Evolutionary conservation across 2,888 invertebrate species (phyloP).

Genomic region (Pasiphila rectangulata): DNA sequence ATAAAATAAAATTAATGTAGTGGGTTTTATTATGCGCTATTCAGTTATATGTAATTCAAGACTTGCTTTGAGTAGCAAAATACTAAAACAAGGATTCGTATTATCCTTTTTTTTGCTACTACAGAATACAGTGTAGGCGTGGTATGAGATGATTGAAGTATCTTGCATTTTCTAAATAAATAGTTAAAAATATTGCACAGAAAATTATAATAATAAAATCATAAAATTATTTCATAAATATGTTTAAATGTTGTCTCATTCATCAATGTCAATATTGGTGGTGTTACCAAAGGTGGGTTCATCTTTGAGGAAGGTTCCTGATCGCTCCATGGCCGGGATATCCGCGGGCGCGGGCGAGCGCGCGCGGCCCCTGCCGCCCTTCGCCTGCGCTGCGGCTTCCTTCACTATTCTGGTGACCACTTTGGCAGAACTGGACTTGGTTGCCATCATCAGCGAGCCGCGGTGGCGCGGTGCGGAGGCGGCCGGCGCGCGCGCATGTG

Average conservation of each 20-base stretch:
- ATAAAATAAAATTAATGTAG: too few relatives aligned
- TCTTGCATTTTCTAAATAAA: too few relatives aligned
- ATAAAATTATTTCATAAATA: too few relatives aligned
- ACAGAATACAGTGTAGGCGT: too few relatives aligned
- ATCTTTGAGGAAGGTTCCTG: slow-evolving; percentile 88
- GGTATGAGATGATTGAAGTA: too few relatives aligned
- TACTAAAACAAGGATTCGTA: too few relatives aligned
- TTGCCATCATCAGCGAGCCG: slow-evolving; percentile 77
- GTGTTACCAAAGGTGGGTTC: slow-evolving; percentile 82
- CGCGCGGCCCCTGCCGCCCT: slow-evolving; percentile 11
- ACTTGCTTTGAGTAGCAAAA: too few relatives aligned
- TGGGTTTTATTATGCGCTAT: too few relatives aligned
- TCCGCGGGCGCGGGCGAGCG: slow-evolving; percentile 30
- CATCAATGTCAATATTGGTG: slow-evolving; percentile 49
- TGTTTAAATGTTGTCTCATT: slow-evolving; percentile 28
- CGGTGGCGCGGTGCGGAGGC: slow-evolving; percentile 4
- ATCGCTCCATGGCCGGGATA: slow-evolving; percentile 78
- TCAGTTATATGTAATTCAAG: too few relatives aligned
- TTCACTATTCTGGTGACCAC: slow-evolving; percentile 66
- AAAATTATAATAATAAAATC: too few relatives aligned
- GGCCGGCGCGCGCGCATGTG: not conserved
- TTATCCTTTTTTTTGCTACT: too few relatives aligned
- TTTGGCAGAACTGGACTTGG: slow-evolving; percentile 82
- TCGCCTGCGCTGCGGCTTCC: slow-evolving; percentile 12
- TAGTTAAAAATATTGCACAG: too few relatives aligned